Conservation (phyloP, 2,888 invertebrate genomes). For the Ecliptopera silaceata region DNA sequence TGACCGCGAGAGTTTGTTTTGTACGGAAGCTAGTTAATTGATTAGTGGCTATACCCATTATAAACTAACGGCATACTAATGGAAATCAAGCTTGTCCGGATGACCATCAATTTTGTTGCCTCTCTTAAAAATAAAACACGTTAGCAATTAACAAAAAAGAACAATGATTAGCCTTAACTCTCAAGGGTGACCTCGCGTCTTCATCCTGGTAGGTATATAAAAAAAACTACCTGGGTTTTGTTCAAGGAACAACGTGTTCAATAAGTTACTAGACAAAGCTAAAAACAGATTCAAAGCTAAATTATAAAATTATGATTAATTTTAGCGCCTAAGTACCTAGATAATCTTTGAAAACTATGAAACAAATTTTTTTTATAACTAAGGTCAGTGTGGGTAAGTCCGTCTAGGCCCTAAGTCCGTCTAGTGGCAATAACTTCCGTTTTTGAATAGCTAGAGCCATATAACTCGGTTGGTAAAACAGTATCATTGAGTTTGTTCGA, state of each 20-base stretch:
- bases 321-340: no score
- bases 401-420: no score
- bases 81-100: constrained; percentile 11
- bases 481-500: no score
- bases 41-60: constrained; percentile 22
- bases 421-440: no score
- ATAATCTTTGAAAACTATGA: no score
- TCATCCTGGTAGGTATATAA: neutral
- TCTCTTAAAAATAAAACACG: constrained; percentile 2
- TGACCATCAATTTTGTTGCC: constrained; percentile 7
- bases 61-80: constrained; percentile 18
- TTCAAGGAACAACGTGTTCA: constrained; percentile 19
- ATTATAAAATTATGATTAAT: no score
- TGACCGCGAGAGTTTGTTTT: constrained; percentile 19
- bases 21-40: constrained; percentile 28
- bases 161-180: neutral
- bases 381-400: no score
- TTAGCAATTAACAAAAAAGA: constrained; percentile 1
- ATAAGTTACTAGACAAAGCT: no score
- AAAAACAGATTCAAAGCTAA: no score
- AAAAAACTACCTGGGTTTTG: constrained; percentile 10
- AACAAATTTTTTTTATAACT: no score
- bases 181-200: constrained; percentile 7
- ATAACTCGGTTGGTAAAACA: no score
- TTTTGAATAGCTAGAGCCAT: no score